These are phyloP conservation scores for Oophaga pumilio DNA, from an alignment of 2,113 vertebrate species.

Conservation along the genomic window DNA sequence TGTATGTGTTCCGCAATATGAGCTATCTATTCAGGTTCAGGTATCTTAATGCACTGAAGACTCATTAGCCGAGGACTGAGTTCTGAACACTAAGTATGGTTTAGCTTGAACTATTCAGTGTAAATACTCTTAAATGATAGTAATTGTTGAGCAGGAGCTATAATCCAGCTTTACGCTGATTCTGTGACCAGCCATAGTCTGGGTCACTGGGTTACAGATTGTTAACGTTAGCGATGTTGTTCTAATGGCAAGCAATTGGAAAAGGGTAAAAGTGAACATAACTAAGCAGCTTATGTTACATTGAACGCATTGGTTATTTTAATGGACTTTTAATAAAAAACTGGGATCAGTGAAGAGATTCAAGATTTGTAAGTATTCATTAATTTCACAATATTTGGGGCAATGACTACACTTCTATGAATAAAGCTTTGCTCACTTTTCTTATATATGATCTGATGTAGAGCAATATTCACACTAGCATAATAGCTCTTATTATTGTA, in stretches of 20 bases:
- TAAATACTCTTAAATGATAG: not conserved
- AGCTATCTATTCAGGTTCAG: not conserved
- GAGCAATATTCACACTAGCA: no score
- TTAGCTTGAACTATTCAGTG: not conserved
- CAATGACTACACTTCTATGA: not conserved
- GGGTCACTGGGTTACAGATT: conserved; percentile 10
- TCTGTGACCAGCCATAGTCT: not conserved
- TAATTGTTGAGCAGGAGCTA: not conserved
- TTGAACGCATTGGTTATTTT: not conserved
- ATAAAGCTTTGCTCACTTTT: not conserved
- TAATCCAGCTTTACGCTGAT: conserved; percentile 5
- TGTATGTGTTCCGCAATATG: not conserved
- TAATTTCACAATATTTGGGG: not conserved
- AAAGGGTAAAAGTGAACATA: not conserved
- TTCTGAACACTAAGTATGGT: not conserved
- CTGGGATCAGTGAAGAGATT: not conserved
- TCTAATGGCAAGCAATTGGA: not conserved
- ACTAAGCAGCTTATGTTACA: no score
- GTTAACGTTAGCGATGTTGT: not conserved
- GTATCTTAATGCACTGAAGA: not conserved
- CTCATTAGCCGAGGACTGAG: not conserved
- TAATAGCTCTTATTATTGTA: not conserved
- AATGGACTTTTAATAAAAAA: not conserved
- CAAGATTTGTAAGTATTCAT: no score
- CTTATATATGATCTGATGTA: not conserved